phyloP scores from a whole-genome alignment of 2,113 vertebrate genomes.

The Anhinga anhinga region DNA sequence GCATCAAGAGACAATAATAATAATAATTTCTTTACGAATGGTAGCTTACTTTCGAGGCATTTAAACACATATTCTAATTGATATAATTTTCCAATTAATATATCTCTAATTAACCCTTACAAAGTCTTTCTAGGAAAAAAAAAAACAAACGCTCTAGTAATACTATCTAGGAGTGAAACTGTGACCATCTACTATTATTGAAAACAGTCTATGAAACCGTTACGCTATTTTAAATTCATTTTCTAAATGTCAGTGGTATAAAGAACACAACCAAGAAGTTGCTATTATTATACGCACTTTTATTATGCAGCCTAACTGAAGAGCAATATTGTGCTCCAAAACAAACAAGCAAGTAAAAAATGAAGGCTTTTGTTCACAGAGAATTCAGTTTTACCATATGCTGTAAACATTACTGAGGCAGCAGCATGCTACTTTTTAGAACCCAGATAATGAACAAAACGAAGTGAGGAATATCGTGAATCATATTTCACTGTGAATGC shows the following conservation, averaged over 20 bases:
- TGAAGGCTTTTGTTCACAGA: constrained; percentile 28
- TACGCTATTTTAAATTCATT: background rate
- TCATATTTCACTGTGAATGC: background rate
- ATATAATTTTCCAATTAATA: background rate
- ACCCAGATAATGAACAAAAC: constrained; percentile 27
- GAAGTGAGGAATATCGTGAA: background rate
- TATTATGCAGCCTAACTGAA: background rate
- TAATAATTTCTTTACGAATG: background rate
- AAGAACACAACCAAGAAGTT: background rate
- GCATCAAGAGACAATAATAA: background rate
- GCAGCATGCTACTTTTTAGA: constrained; percentile 30
- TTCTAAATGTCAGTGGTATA: background rate
- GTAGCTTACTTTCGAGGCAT: background rate
- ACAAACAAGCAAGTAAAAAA: background rate
- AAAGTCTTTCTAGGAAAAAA: background rate
- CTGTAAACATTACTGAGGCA: constrained; percentile 45
- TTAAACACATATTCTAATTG: background rate
- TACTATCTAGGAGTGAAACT: background rate
- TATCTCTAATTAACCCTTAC: background rate
- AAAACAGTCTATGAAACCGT: background rate
- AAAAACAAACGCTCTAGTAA: background rate
- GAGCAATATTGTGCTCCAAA: background rate
- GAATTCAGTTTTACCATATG: constrained; percentile 25
- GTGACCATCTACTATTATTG: background rate
- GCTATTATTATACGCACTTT: background rate